A percentile compares a stretch with the other conserved stretches of the same genome.
phyloP scores from a whole-genome alignment of 2,888 invertebrate species.

The Neoascia interrupta region DNA sequence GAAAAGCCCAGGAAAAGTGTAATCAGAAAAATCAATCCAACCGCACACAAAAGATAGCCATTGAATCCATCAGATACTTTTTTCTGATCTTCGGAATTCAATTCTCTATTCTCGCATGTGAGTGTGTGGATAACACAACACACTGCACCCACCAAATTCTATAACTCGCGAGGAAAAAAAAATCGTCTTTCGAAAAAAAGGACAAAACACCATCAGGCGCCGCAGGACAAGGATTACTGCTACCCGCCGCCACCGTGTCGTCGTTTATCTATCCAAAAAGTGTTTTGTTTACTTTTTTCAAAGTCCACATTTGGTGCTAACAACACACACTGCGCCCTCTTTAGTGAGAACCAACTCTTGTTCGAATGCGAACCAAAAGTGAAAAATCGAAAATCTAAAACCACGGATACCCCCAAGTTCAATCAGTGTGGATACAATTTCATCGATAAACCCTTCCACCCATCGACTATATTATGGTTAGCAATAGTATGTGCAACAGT shows the following conservation, averaged over 20 bases:
- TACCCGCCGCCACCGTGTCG: constrained; percentile 6
- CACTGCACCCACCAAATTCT: background rate
- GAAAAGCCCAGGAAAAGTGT: background rate
- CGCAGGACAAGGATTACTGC: constrained; percentile 50
- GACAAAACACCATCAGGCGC: constrained; percentile 24
- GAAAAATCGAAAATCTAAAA: constrained; percentile 26
- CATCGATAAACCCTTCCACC: constrained; percentile 11
- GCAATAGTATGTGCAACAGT: constrained; percentile 58
- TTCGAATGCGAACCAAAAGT: background rate
- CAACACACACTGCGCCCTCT: too few species aligned
- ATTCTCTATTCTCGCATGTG: constrained; percentile 18
- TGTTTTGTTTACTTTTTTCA: background rate
- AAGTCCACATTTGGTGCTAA: constrained; percentile 9
- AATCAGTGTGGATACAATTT: constrained; percentile 30
- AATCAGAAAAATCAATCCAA: background rate
- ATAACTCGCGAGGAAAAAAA: background rate
- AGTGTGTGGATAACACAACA: constrained; percentile 29
- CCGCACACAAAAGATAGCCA: constrained; percentile 19
- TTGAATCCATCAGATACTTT: constrained; percentile 45
- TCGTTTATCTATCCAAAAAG: background rate
- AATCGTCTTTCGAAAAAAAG: background rate
- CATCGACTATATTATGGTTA: constrained; percentile 67
- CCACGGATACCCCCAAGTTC: constrained; percentile 9
- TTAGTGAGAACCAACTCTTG: background rate
- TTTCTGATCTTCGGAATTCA: constrained; percentile 28